Evolutionary conservation across 2,113 vertebrate genomes (phyloP), one percentile per base, ranked within the genome.

Genomic region (Calcarius ornatus): DNA sequence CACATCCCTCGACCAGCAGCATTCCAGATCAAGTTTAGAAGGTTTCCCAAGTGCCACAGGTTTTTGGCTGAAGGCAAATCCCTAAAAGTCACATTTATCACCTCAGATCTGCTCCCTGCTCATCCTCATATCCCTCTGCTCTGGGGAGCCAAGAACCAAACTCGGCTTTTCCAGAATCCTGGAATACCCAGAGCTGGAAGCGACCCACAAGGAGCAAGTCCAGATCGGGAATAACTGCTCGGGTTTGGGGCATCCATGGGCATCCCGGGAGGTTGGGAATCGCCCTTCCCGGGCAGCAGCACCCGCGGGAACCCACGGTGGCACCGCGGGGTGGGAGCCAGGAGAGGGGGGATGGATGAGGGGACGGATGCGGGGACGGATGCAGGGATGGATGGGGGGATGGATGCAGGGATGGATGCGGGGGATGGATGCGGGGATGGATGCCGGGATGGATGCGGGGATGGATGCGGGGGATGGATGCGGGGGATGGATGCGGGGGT

Each of bases 61-160:
- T 4, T 54, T 70, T 12, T 18, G 30, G 25, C 21, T 37, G 23
- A 73, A 64, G 10, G 22, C 68, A 77, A 37, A 43, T 10, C 11
- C 25, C 4, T 0, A 7, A 40, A 22, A 1, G 2, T 2, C 66
- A 10, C 0, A 0, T 23, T 59, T 8, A 5, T 3, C 54, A 19
- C 33, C 51, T 37, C 8, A 5, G 15, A 16, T 3, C 72, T 0
- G 2, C 45, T 70, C 54, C 10, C 28, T 70, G 54, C 27, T 10
- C 63, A 45, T 14, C 57, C 22, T 40, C 12, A 6, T 1, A 6
- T 1, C 12, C 56, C 51, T 27, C 5, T 1, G 40, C 2, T 4
- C 45, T 5, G 3, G 28, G 16, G 20, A 15, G 5, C 0, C 40
- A 30, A 15, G 20, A 35, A 3, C 18, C 50, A 15, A 2, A 2